Evolutionary conservation across 1,140 invertebrate genomes (phyloP), one percentile per base, ranked within the genome.

Genomic region (Brachionus koreanus): DNA sequence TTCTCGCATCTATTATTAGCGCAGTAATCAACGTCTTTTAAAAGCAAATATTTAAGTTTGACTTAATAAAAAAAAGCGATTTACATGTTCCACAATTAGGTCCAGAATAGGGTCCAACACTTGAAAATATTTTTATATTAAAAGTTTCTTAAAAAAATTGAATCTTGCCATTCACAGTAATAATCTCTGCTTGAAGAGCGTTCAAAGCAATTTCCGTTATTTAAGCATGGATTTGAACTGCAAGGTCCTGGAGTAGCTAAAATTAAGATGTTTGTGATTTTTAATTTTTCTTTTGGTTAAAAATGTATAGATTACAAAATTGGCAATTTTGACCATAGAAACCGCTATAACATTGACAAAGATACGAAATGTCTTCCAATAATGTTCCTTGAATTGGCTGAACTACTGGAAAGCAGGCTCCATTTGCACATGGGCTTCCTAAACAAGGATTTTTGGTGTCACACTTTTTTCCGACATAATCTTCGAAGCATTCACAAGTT

Each of bases 1-100:
- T 93, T 93, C 83, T 89, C 85, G 85, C 92, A 93, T 0, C 86
- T 85, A 35, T 74, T 72, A 43, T 69, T 49, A 3, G 57, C 79
- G 33, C 79, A 82, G 19, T 43, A 69, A 35, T 82, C 76, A 23
- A 61, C 33, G 25, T 79, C 76, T 79, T 37, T 39, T 19, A 35
- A 46, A 10, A 19, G 6, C 7, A 12, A 39, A 35, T 25, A 29
- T 35, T 57, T 35, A 25, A 43, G 13, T 33, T 39, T 57, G 9
- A 3, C 6, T 12, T 10, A 1, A 29, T 5, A 25, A 29, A 43
- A 16, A n/a, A 77, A 6, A 6, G 35, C 39, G 49, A 57, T 19
- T 79, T 63, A 79, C 76, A 79, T n/a, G 76, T 61, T 79, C 76
- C 76, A 37, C 76, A 79, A 25, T 57, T 61, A 25, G 1, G 1